phyloP scores from a whole-genome alignment of 2,797 vertebrate genomes.

The Channallabes apus region DNA sequence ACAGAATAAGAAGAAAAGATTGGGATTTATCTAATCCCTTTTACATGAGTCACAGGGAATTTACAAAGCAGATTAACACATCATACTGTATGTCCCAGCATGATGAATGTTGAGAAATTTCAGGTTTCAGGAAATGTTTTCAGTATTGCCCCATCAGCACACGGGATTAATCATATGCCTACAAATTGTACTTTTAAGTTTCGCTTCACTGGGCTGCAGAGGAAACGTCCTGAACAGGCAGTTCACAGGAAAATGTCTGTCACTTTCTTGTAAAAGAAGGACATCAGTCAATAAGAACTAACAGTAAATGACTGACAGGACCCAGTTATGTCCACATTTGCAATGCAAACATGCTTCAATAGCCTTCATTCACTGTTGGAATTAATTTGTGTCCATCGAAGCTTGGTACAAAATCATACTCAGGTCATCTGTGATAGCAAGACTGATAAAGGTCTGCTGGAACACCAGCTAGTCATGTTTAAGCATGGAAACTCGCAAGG shows the following conservation, averaged over 20 bases:
- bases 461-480: not conserved
- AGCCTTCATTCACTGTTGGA: not conserved
- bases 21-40: not conserved
- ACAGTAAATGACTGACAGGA: not conserved
- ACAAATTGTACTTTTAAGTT: not conserved
- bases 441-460: not conserved
- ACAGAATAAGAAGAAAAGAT: too few relatives aligned
- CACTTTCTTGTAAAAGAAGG: not conserved
- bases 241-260: not conserved
- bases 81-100: not conserved
- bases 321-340: not conserved
- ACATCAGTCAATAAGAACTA: not conserved
- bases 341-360: not conserved
- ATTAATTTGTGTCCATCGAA: not conserved
- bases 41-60: not conserved
- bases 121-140: not conserved
- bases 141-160: not conserved
- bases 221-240: not conserved
- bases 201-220: not conserved
- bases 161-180: not conserved
- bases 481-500: not conserved
- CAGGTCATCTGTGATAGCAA: not conserved
- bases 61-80: not conserved
- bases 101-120: constrained; percentile 10
- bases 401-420: not conserved